phyloP scores from a whole-genome alignment of 1,140 invertebrate genomes.

The Microplitis mediator region DNA sequence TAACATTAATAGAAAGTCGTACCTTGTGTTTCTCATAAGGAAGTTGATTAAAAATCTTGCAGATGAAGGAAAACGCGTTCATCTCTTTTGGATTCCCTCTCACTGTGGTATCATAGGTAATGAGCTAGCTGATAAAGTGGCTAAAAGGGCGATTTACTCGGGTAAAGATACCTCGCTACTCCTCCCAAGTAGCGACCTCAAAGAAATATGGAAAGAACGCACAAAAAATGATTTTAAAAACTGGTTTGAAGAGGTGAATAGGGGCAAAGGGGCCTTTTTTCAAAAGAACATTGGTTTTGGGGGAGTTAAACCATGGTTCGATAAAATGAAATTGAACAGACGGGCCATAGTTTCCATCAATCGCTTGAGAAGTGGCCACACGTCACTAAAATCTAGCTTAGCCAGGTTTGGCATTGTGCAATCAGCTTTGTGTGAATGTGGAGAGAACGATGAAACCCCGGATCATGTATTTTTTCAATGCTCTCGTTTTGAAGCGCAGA shows the following conservation, averaged over 20 bases:
- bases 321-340: background rate
- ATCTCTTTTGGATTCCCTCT: background rate
- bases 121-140: background rate
- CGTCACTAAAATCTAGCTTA: slow-evolving; percentile 3
- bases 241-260: no score
- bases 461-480: slow-evolving; percentile 14
- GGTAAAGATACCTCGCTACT: no score
- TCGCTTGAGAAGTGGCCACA: slow-evolving; percentile 7
- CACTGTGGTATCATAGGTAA: background rate
- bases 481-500: slow-evolving; percentile 7
- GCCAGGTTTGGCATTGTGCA: background rate
- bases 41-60: background rate
- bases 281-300: background rate
- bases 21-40: background rate
- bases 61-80: background rate
- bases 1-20: background rate
- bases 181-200: background rate
- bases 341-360: slow-evolving; percentile 1
- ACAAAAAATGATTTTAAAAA: background rate
- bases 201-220: background rate
- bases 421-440: background rate
- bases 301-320: background rate
- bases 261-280: no score
- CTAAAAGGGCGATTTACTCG: background rate
- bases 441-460: background rate